phyloP scores from a whole-genome alignment of 2,797 vertebrate species.

The Macroramphosus scolopax region DNA sequence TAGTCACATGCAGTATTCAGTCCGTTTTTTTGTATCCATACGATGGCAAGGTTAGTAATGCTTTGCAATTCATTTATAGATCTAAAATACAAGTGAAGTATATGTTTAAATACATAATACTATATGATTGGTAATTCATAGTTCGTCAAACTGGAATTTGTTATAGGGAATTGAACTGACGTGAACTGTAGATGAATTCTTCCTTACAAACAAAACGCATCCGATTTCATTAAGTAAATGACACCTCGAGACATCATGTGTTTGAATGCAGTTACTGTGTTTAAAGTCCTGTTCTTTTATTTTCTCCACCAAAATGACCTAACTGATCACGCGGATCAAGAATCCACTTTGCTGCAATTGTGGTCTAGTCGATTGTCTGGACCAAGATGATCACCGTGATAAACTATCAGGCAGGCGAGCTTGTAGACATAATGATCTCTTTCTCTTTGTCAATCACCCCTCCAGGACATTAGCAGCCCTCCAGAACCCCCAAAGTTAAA shows the following conservation, averaged over 20 bases:
- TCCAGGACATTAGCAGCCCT: slow-evolving; percentile 58
- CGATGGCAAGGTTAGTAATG: too few species aligned
- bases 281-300: neutral
- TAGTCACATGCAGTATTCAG: neutral
- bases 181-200: too few species aligned
- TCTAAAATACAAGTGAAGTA: too few species aligned
- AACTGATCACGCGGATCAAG: neutral
- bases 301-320: neutral
- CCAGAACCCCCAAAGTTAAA: slow-evolving; percentile 50
- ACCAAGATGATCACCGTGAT: slow-evolving; percentile 9
- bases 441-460: slow-evolving; percentile 48
- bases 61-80: too few species aligned
- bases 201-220: too few species aligned
- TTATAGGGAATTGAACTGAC: too few species aligned
- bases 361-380: slow-evolving; percentile 10
- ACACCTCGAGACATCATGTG: neutral
- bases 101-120: too few species aligned
- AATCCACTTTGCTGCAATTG: slow-evolving; percentile 2
- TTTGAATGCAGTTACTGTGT: neutral
- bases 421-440: slow-evolving; percentile 49
- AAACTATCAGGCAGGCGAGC: slow-evolving; percentile 22
- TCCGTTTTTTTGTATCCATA: too few species aligned
- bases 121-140: too few species aligned
- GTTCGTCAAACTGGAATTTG: too few species aligned
- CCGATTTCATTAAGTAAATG: neutral